phyloP scores from a whole-genome alignment of 2,797 vertebrate genomes.

The Sebastes hopkinsi region DNA sequence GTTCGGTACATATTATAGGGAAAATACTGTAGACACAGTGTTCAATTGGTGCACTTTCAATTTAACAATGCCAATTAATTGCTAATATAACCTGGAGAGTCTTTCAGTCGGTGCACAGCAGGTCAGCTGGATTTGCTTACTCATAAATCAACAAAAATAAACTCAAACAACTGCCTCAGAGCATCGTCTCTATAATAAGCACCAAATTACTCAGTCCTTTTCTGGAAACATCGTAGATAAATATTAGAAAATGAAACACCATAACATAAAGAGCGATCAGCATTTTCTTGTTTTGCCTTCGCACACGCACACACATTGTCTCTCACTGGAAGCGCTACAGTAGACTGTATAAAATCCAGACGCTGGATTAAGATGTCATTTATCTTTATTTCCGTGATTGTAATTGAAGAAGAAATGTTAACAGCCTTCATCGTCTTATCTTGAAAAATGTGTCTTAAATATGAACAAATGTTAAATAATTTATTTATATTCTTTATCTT shows the following conservation, averaged over 20 bases:
- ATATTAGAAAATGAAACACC: not conserved
- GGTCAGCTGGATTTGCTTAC: not conserved
- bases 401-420: constrained; percentile 14
- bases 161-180: not conserved
- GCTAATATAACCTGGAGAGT: not conserved
- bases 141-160: not conserved
- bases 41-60: not conserved
- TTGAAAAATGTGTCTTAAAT: constrained; percentile 19
- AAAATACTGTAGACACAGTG: not conserved
- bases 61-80: not conserved
- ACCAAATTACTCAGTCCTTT: not conserved
- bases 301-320: not conserved
- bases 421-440: constrained; percentile 9
- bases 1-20: not conserved
- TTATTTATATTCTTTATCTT: not conserved
- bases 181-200: not conserved
- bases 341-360: not conserved
- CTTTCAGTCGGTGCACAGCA: not conserved
- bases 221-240: not conserved
- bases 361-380: not conserved
- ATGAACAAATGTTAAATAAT: not conserved
- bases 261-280: not conserved
- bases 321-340: not conserved
- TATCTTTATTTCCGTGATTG: constrained; percentile 20
- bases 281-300: not conserved